Evolutionary conservation across 2,113 vertebrate species (phyloP).

Genomic region (Acanthochromis polyacanthus): DNA sequence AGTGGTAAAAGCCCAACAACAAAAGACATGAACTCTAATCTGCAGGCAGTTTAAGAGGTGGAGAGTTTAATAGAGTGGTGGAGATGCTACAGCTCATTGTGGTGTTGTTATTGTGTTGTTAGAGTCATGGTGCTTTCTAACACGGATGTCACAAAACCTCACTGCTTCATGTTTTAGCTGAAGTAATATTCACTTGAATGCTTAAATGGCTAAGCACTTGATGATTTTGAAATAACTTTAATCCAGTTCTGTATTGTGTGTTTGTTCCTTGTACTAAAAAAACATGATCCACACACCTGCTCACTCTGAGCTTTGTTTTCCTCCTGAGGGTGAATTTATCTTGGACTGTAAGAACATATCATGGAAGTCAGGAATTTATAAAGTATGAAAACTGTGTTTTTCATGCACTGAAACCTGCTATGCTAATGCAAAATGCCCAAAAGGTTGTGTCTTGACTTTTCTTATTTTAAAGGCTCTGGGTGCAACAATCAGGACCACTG

Average conservation of each 20-base stretch:
- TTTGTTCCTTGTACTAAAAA: no score
- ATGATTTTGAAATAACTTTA: constrained; percentile 4
- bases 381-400: no score
- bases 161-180: neutral
- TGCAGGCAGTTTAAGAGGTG: constrained; percentile 24
- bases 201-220: neutral
- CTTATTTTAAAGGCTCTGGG: no score
- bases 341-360: no score
- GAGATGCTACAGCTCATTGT: neutral
- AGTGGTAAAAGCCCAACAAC: constrained; percentile 32
- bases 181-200: neutral
- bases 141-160: neutral
- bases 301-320: no score
- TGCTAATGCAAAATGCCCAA: no score
- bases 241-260: neutral
- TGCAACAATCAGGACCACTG: no score
- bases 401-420: no score
- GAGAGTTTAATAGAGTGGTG: neutral
- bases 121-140: neutral
- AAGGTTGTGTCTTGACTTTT: no score
- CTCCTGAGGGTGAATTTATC: no score
- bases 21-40: constrained; percentile 31
- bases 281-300: no score
- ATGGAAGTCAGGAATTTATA: no score
- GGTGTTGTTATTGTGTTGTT: neutral